Percentiles rank a stretch among this genome's conserved stretches.
Conservation (phyloP, 2,888 invertebrate species). For the Callosobruchus maculatus region DNA sequence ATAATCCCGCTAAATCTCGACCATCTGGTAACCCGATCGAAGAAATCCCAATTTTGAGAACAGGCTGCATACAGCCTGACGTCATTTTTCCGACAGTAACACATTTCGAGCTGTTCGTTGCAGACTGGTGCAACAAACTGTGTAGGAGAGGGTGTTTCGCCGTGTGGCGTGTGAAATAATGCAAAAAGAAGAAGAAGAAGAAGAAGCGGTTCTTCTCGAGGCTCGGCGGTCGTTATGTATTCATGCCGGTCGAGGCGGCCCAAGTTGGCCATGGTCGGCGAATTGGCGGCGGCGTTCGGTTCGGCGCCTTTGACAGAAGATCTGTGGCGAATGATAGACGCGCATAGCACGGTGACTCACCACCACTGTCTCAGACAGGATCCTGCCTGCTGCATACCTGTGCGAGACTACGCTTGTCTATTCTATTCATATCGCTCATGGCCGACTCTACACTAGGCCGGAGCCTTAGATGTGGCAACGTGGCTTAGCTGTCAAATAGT, state of each 20-base stretch:
- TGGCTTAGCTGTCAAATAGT: too few relatives aligned
- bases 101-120: background rate
- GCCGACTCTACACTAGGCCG: too few relatives aligned
- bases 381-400: background rate
- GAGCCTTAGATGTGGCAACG: too few relatives aligned
- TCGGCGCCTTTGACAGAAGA: background rate
- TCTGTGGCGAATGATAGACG: background rate
- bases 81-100: too few relatives aligned
- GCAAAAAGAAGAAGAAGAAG: background rate
- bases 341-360: background rate
- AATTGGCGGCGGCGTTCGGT: too few relatives aligned
- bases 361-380: background rate
- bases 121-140: background rate
- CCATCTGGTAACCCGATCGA: too few relatives aligned
- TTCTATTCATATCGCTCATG: too few relatives aligned
- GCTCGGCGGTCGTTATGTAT: background rate
- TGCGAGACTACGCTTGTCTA: background rate
- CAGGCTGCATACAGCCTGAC: too few relatives aligned
- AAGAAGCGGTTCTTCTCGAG: background rate
- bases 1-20: too few relatives aligned
- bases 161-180: background rate
- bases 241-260: background rate
- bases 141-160: background rate
- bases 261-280: background rate
- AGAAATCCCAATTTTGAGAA: too few relatives aligned